A percentile compares a stretch with the other conserved stretches of the same genome.
These are phyloP conservation scores for Drosophila lini DNA, from an alignment of 1,140 invertebrate genomes.

Conservation along the genomic window DNA sequence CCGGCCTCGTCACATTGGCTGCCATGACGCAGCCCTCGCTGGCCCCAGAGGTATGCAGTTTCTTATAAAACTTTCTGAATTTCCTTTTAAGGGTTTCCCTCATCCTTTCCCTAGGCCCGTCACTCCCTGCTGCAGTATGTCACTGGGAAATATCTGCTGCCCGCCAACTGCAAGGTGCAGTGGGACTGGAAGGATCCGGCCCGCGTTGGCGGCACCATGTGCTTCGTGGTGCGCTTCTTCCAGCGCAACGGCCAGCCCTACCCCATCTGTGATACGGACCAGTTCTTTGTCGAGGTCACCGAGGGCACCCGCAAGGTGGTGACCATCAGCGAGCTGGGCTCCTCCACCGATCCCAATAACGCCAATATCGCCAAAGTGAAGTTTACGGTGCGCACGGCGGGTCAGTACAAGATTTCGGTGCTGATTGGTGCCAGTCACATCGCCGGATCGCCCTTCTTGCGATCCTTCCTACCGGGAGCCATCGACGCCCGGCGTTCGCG, in stretches of 20 bases:
- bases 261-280: slow-evolving; percentile 95
- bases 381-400: slow-evolving; percentile 95
- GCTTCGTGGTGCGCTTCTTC: slow-evolving; percentile 95
- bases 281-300: slow-evolving; percentile 93
- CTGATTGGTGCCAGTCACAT: slow-evolving; percentile 89
- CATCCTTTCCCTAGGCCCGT: slow-evolving; percentile 86
- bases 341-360: slow-evolving; percentile 91
- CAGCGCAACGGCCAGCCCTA: slow-evolving; percentile 96
- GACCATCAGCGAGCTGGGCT: slow-evolving; percentile 93
- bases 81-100: too few relatives aligned
- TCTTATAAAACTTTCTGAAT: background rate
- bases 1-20: slow-evolving; percentile 92
- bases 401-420: slow-evolving; percentile 94
- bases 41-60: slow-evolving; percentile 87
- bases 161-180: slow-evolving; percentile 91
- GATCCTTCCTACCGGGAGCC: slow-evolving; percentile 88
- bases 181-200: slow-evolving; percentile 95
- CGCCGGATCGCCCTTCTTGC: slow-evolving; percentile 87
- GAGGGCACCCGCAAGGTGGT: slow-evolving; percentile 93
- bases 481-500: slow-evolving; percentile 93
- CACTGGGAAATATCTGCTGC: slow-evolving; percentile 94
- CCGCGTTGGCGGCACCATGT: slow-evolving; percentile 94
- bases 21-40: slow-evolving; percentile 94
- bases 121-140: slow-evolving; percentile 95
- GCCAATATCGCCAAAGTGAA: slow-evolving; percentile 94